Evolutionary conservation across 2,888 invertebrate species (phyloP).

Genomic region (Hipparchia sbordonii): DNA sequence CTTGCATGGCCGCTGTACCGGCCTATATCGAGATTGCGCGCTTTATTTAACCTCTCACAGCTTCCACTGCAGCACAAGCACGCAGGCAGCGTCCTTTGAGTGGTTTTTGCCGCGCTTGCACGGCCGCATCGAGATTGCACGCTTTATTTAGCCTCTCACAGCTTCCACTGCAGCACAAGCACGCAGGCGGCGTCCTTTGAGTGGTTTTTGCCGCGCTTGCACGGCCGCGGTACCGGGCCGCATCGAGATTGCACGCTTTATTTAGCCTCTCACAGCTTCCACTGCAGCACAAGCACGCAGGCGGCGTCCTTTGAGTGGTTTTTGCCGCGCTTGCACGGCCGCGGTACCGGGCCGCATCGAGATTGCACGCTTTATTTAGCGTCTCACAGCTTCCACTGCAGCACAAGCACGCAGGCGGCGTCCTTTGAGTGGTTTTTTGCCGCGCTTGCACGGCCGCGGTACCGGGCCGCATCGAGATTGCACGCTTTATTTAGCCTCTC

Average conservation of each 20-base stretch:
- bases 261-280: slow-evolving; percentile 21
- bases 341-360: neutral
- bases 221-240: slow-evolving; percentile 8
- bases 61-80: neutral
- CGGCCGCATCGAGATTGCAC: slow-evolving; percentile 29
- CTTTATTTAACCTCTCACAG: neutral
- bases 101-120: slow-evolving; percentile 4
- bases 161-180: slow-evolving; percentile 1
- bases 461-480: neutral
- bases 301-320: neutral
- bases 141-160: slow-evolving; percentile 27
- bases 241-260: slow-evolving; percentile 32
- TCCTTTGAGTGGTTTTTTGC: neutral
- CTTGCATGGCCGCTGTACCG: neutral
- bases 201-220: slow-evolving; percentile 8
- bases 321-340: neutral
- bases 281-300: neutral
- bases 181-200: slow-evolving; percentile 14
- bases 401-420: slow-evolving; percentile 11
- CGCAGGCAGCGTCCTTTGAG: slow-evolving; percentile 26
- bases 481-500: neutral
- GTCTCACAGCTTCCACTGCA: slow-evolving; percentile 7
- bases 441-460: neutral
- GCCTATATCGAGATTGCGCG: neutral
- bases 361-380: neutral